A percentile compares a stretch with the other conserved stretches of the same genome.
Evolutionary conservation across 2,113 vertebrate species (phyloP).

Genomic region (Oplegnathus fasciatus): DNA sequence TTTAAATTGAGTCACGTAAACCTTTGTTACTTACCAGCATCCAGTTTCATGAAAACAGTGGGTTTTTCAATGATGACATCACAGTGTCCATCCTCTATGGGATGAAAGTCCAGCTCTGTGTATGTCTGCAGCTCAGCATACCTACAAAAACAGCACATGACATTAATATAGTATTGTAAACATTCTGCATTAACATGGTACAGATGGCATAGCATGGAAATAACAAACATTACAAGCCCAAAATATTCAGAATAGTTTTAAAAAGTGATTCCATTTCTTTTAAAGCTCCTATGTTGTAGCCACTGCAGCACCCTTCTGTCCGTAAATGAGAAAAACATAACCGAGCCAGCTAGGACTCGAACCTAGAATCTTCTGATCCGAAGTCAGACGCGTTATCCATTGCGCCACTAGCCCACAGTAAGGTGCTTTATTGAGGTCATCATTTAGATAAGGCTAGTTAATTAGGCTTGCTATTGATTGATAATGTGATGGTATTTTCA

Average conservation of each 20-base stretch:
- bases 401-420: constrained; percentile 67
- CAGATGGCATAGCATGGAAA: neutral
- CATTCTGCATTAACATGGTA: neutral
- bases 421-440: neutral
- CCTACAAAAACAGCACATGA: constrained; percentile 81
- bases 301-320: neutral
- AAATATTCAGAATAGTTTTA: too few relatives aligned
- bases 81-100: constrained; percentile 88
- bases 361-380: constrained; percentile 93
- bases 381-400: constrained; percentile 86
- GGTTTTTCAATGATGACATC: constrained; percentile 92
- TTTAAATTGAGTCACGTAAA: neutral
- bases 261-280: too few relatives aligned
- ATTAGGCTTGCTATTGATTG: neutral
- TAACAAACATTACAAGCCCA: neutral
- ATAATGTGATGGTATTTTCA: too few relatives aligned
- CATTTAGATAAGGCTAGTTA: neutral
- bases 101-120: constrained; percentile 88
- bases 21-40: constrained; percentile 88
- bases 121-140: constrained; percentile 95
- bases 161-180: neutral
- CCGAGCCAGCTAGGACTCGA: constrained; percentile 81
- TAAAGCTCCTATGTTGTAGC: too few relatives aligned
- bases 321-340: neutral
- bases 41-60: constrained; percentile 97